Base-by-base conservation (phyloP, 2,113 vertebrate species). In the Chascanopsetta lugubris region DNA sequence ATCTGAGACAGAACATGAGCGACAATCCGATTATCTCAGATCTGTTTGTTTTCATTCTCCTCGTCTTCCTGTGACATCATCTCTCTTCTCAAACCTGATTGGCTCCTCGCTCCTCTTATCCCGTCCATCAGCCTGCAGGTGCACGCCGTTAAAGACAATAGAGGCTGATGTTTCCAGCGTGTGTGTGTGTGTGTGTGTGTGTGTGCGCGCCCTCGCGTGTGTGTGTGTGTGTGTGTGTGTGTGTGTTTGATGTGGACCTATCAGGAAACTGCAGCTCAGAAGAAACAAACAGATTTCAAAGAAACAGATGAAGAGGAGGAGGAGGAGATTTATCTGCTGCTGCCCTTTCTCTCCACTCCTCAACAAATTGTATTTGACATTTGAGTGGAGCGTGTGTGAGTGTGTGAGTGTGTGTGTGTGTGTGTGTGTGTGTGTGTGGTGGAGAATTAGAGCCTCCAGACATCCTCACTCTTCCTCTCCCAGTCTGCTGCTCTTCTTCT, bases 341-440 rank as follows among this genome's bases (percentile, higher is more conserved):
- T 92, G 90, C 90, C 89, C 85, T 90, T 90, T 92, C 87, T 91
- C 81, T 79, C 68, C 45, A 78, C 78, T 71, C 69, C 77, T 88
- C 82, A 87, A 88, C 72, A 92, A 93, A 94, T 93, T 90, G 86
- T 76, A 87, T 86, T 75, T 94, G 94, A 94, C 94, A 94, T 94
- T 93, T 95, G 50, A 90, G 76, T 86, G 88, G 85, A 69, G 61
- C 20, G 6, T 27, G 32, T 26, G 76, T 53, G n/a, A 43, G 34
- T 29, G 63, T 56, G 53, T 29, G 42, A 53, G 61, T 43, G 61
- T 36, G 40, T 43, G 53, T 51, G 47, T 51, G 42, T 43, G 61
- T 57, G 54, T 12, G 27, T 50, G 68, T 30, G 49, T 42, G 65
- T 24, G 67, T 49, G 65, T 49, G 65, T 42, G 54, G 22, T 1